phyloP scores from a whole-genome alignment of 2,888 invertebrate genomes.

The Oscheius sp. region DNA sequence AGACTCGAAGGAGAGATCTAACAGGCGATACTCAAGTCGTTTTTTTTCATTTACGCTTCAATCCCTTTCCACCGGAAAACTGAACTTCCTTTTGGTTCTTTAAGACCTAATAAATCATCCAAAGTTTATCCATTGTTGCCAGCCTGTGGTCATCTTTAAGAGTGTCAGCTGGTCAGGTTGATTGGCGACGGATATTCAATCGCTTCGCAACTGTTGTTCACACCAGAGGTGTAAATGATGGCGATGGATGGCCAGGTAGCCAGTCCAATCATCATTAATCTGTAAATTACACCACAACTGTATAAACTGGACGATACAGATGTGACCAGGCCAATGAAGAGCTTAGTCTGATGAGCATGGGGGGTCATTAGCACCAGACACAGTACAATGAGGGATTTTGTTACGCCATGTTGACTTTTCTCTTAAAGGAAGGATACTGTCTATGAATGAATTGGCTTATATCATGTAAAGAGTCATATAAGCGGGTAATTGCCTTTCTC shows the following conservation, averaged over 20 bases:
- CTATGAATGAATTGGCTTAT: no score
- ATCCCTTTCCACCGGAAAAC: neutral
- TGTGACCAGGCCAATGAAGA: neutral
- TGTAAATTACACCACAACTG: no score
- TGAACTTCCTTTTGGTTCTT: neutral
- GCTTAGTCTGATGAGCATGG: neutral
- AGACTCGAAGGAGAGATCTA: neutral
- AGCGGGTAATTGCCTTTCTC: no score
- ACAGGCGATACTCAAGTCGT: no score
- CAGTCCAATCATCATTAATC: neutral
- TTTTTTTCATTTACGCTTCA: neutral
- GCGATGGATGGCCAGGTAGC: conserved; percentile 21
- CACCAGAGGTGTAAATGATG: conserved; percentile 31
- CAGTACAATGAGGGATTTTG: neutral
- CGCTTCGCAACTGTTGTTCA: conserved; percentile 23
- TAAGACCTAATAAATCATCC: neutral
- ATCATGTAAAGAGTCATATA: no score
- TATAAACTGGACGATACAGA: neutral
- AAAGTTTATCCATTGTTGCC: neutral
- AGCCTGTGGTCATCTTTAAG: neutral
- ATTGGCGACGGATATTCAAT: conserved; percentile 28
- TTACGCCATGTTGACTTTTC: no score
- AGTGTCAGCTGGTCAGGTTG: conserved; percentile 24
- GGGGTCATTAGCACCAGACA: neutral
- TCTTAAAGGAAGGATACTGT: no score